Evolutionary conservation across 2,113 vertebrate species (phyloP).

Genomic region (Phaetusa simplex): DNA sequence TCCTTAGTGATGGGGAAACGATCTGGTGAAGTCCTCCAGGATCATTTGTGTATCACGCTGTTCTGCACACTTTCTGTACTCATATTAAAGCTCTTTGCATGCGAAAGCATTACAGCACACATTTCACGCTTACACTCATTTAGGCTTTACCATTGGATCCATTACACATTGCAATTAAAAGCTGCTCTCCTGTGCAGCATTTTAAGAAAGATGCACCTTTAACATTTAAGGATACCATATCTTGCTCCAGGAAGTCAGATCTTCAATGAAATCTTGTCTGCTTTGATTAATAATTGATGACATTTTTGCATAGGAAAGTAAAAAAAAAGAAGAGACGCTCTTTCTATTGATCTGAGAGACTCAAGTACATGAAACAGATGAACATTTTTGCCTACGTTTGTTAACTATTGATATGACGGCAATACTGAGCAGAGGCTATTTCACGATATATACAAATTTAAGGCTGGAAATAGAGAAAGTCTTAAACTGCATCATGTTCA

Average conservation of each 20-base stretch:
- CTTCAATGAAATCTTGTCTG: slow-evolving; percentile 27
- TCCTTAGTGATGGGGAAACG: neutral
- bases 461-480: neutral
- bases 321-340: neutral
- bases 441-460: neutral
- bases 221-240: neutral
- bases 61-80: neutral
- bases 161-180: neutral
- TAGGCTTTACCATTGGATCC: neutral
- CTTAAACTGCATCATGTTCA: neutral
- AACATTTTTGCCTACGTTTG: neutral
- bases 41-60: neutral
- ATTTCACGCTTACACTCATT: neutral
- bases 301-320: slow-evolving; percentile 7
- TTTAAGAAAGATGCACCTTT: slow-evolving; percentile 7
- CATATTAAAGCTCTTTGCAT: neutral
- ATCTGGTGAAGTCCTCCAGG: neutral
- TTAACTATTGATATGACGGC: neutral
- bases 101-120: neutral
- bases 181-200: neutral
- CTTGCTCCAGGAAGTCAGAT: slow-evolving; percentile 25
- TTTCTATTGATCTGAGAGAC: neutral
- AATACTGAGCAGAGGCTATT: neutral
- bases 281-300: slow-evolving; percentile 67
- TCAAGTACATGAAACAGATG: slow-evolving; percentile 20